A percentile compares a stretch with the other conserved stretches of the same genome.
Conservation (phyloP, 2,113 vertebrate species). For the Columbina picui region DNA sequence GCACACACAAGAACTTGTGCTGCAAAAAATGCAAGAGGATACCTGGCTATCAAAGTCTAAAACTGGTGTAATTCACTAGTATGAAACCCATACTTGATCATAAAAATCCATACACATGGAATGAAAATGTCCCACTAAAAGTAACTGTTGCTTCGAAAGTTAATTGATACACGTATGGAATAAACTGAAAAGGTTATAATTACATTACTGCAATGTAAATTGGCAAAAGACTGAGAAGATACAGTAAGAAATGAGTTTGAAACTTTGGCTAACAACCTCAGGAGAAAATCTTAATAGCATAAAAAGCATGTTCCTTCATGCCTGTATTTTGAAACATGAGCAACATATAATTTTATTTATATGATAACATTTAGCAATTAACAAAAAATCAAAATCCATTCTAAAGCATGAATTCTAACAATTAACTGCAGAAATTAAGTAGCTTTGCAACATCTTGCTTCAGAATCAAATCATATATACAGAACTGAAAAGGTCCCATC, state of each 20-base stretch:
- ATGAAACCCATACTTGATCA: constrained; percentile 40
- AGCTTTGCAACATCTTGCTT: constrained; percentile 65
- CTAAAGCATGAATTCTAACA: constrained; percentile 71
- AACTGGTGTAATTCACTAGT: neutral
- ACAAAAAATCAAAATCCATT: constrained; percentile 69
- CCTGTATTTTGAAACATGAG: constrained; percentile 69
- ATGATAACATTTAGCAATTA: constrained; percentile 54
- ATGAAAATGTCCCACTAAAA: constrained; percentile 69
- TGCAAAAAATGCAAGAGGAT: constrained; percentile 46
- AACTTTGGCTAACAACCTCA: constrained; percentile 69
- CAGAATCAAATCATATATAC: constrained; percentile 66
- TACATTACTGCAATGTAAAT: constrained; percentile 60
- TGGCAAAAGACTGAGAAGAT: constrained; percentile 28
- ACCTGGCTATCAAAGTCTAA: constrained; percentile 22
- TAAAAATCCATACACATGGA: constrained; percentile 61
- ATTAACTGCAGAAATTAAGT: constrained; percentile 68
- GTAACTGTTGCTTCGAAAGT: constrained; percentile 59
- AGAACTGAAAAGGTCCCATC: constrained; percentile 70
- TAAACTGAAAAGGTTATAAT: constrained; percentile 63
- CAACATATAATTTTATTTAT: constrained; percentile 42
- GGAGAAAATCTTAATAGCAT: constrained; percentile 68
- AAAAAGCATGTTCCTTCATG: constrained; percentile 76
- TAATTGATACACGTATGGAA: constrained; percentile 59
- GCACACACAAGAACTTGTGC: constrained; percentile 48
- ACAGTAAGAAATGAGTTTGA: constrained; percentile 56